Evolutionary conservation across 2,113 vertebrate species (phyloP).

Genomic region (Tragelaphus buxtoni): DNA sequence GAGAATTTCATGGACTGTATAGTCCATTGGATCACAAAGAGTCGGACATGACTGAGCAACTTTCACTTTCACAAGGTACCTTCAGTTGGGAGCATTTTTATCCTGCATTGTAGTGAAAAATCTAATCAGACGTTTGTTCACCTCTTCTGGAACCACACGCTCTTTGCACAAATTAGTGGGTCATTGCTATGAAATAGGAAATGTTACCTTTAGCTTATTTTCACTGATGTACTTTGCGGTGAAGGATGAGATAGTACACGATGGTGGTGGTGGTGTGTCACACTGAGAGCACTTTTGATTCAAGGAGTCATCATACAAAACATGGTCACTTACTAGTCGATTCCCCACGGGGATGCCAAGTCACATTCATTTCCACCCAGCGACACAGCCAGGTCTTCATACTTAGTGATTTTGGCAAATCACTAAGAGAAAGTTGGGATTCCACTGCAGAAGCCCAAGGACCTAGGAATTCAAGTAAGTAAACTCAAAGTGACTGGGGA

Average conservation of each 20-base stretch:
- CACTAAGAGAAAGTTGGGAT: not conserved
- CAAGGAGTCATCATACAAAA: too few relatives aligned
- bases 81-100: not conserved
- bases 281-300: too few relatives aligned
- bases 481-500: not conserved
- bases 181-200: not conserved
- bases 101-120: not conserved
- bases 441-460: not conserved
- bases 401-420: not conserved
- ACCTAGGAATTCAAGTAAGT: not conserved
- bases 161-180: not conserved
- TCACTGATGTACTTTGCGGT: not conserved
- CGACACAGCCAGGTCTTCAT: too few relatives aligned
- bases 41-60: not conserved
- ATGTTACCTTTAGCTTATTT: not conserved
- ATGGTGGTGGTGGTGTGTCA: too few relatives aligned
- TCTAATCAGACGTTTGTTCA: not conserved
- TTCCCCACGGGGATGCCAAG: too few relatives aligned
- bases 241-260: rapidly evolving
- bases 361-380: too few relatives aligned
- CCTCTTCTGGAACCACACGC: not conserved
- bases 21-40: not conserved
- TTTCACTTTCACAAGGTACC: not conserved
- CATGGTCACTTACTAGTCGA: too few relatives aligned
- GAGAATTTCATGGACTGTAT: not conserved